Conservation (phyloP, 2,888 invertebrate species). For the Penaeus monodon region DNA sequence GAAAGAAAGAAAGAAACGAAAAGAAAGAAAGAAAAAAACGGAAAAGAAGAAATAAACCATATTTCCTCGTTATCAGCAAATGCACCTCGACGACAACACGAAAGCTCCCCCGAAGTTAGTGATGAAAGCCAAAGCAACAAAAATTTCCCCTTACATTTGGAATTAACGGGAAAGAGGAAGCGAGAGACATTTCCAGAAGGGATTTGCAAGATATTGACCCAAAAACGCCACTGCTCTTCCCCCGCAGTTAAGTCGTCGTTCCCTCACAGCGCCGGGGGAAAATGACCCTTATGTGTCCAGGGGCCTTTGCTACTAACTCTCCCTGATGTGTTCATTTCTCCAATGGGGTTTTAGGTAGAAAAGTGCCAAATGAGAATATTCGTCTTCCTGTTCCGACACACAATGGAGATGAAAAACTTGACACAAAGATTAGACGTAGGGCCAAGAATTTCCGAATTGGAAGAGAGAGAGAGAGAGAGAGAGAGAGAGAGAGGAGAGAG, state of each 20-base stretch:
- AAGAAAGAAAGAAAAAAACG: neutral
- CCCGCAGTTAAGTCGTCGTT: neutral
- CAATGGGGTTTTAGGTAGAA: slow-evolving; percentile 34
- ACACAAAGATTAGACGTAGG: slow-evolving; percentile 23
- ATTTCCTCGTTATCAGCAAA: slow-evolving; percentile 4
- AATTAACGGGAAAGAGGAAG: neutral
- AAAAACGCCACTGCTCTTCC: neutral
- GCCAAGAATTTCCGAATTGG: slow-evolving; percentile 30
- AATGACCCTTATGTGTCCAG: slow-evolving; percentile 3
- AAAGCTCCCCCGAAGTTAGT: neutral
- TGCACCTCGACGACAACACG: too few species aligned
- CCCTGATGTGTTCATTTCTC: slow-evolving; percentile 30
- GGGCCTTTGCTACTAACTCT: neutral
- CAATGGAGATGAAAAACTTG: slow-evolving; percentile 34
- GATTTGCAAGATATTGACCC: slow-evolving; percentile 11
- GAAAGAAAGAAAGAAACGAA: neutral
- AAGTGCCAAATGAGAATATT: slow-evolving; percentile 39
- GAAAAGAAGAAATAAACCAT: neutral
- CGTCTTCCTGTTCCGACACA: slow-evolving; percentile 20
- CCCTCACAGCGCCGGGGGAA: neutral
- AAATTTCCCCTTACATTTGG: slow-evolving; percentile 6
- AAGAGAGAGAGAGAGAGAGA: neutral
- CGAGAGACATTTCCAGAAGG: slow-evolving; percentile 13
- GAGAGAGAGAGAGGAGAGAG: neutral
- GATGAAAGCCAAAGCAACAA: neutral